phyloP scores from a whole-genome alignment of 1,140 invertebrate genomes.

The Penaeus vannamei region DNA sequence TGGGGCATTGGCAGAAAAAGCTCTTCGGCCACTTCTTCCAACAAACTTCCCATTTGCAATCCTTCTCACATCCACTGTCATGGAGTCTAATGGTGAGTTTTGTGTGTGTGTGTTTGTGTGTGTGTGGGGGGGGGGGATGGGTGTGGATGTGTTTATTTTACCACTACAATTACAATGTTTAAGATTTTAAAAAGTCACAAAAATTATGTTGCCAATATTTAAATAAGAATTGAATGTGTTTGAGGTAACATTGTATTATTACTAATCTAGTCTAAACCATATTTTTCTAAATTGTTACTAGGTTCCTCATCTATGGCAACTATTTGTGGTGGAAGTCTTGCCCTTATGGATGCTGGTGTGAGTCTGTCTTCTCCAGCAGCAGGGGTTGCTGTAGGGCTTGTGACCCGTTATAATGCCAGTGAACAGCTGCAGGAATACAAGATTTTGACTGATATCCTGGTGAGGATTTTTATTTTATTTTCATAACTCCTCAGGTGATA shows the following conservation, averaged over 20 bases:
- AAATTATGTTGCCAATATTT: no score
- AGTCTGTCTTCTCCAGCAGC: constrained; percentile 84
- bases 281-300: constrained; percentile 70
- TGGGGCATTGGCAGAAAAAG: constrained; percentile 95
- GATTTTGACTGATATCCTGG: constrained; percentile 92
- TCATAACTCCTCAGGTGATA: neutral
- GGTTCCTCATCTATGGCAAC: constrained; percentile 96
- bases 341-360: constrained; percentile 96
- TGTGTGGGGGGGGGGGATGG: no score
- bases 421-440: constrained; percentile 80
- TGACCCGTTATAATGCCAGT: constrained; percentile 75
- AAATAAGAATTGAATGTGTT: no score
- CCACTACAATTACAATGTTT: no score
- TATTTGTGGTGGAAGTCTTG: constrained; percentile 94
- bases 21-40: constrained; percentile 85
- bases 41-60: constrained; percentile 91
- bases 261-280: no score
- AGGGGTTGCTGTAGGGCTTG: constrained; percentile 95
- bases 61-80: constrained; percentile 92
- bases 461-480: neutral
- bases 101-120: constrained; percentile 50
- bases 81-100: constrained; percentile 93
- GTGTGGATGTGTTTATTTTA: no score
- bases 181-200: no score
- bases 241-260: no score